Base-by-base conservation (phyloP, 53 echinoderm and acorn worm genomes). In the Astropecten irregularis region DNA sequence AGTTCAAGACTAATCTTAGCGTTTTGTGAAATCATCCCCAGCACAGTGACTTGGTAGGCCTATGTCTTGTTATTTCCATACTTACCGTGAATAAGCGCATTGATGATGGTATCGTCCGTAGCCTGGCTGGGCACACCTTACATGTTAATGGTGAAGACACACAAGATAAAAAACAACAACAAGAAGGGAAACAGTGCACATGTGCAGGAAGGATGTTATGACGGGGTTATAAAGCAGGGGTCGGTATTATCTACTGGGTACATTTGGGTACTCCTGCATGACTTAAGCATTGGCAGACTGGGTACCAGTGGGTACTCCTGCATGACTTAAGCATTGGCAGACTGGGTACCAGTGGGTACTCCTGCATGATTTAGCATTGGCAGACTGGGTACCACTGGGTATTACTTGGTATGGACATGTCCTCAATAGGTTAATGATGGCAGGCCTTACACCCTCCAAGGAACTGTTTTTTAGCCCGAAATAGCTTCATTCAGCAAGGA, bases 71-170 rank as follows among this genome's bases (percentile, higher is more conserved):
- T n/a, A n/a, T n/a, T n/a, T n/a, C n/a, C n/a, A n/a, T 57, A 74
- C 74, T 74, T 37, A 74, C 74, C 74, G 38, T 74, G 57, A 11
- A 58, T 39, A 11, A 74, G 74, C 39, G 56, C 33, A 57, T 57
- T 74, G 28, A 32, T 74, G 58, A 74, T 74, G 16, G 74, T 56
- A 51, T 74, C 74, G 34, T 74, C 74, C 31, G 74, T 55, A n/a
- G 74, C 74, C 57, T 56, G 74, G 74, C 74, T 74, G 26, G 57
- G 39, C 6, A 39, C 57, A 74, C 74, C 74, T 74, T 57, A 4
- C 32, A 23, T 52, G 39, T 74, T 55, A 74, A 74, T 38, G 40
- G 74, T 74, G 56, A n/a, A 38, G 29, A 57, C 34, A 56, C 74
- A 74, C 56, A 57, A 54, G 22, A 54, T 34, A 55, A 56, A 42